These are phyloP conservation scores for Apeltes quadracus DNA, from an alignment of 2,113 vertebrate genomes.

Conservation along the genomic window DNA sequence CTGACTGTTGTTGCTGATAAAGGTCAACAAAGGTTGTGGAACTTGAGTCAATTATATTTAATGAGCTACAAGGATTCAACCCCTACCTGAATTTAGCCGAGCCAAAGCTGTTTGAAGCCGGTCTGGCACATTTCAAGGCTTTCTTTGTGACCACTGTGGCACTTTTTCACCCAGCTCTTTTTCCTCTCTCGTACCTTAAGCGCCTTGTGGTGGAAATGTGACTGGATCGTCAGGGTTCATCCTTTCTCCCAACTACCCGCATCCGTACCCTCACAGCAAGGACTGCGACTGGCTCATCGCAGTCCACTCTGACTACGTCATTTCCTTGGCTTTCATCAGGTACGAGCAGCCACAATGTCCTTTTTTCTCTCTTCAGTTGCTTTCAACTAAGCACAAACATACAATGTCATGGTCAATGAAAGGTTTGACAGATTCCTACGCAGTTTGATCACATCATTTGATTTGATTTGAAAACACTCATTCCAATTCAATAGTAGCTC, in stretches of 20 bases:
- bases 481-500: background rate
- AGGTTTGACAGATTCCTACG: constrained; percentile 5
- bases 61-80: constrained; percentile 15
- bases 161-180: background rate
- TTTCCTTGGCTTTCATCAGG: constrained; percentile 98
- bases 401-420: too few relatives aligned
- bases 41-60: constrained; percentile 42
- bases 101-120: constrained; percentile 4
- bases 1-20: constrained; percentile 6
- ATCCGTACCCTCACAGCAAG: constrained; percentile 97
- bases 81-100: constrained; percentile 1
- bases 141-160: background rate
- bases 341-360: background rate
- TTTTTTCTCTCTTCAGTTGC: background rate
- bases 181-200: constrained; percentile 72
- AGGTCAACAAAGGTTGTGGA: constrained; percentile 29
- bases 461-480: background rate
- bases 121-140: background rate
- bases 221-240: constrained; percentile 98
- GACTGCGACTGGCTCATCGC: constrained; percentile 97
- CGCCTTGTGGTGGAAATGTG: constrained; percentile 97
- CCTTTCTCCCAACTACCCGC: constrained; percentile 96
- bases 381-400: background rate
- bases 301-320: constrained; percentile 95
- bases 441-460: background rate